Base-by-base conservation (phyloP, 2,888 invertebrate genomes). In the Cerastoderma edule region DNA sequence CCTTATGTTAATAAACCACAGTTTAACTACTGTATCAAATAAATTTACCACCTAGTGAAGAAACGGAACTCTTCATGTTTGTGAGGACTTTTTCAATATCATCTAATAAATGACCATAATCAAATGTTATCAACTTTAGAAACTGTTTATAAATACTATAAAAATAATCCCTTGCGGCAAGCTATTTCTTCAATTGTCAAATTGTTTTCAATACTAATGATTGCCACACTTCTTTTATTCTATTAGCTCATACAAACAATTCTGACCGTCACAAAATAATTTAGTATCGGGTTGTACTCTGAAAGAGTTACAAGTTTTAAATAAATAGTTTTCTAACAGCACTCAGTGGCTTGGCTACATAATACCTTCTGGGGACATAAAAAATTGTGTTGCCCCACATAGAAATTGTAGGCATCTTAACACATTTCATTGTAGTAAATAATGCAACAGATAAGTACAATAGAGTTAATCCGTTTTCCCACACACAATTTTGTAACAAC, bases 1-100 rank as follows among this genome's bases (percentile, higher is more conserved):
- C 60, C 39, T 27, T 22, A 60, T 33, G 60, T 60, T 60, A 60
- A 60, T 33, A 60, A 60, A 60, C 60, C 60, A 39, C 60, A 32
- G 35, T 60, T n/a, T n/a, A n/a, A n/a, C n/a, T n/a, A n/a, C n/a
- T n/a, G n/a, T 22, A 8, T 39, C 35, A 60, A 60, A 39, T 19
- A 60, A 22, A 32, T 39, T 39, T 39, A 39, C 60, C 39, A 60
- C 60, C 27, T 22, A 39, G 60, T 60, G 60, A 60, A 35, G 60
- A 60, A 60, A 60, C 33, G 24, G 27, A 60, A 60, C 60, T 60
- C 22, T 22, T 39, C 33, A 39, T 60, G n/a, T n/a, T n/a, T n/a
- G n/a, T n/a, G n/a, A 27, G 22, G 22, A 39, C 39, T 24, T 60
- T 60, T 60, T 60, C 39, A 39, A 60, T n/a, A n/a, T n/a, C n/a